A percentile compares a stretch with the other conserved stretches of the same genome.
Evolutionary conservation across 2,797 vertebrate genomes (phyloP).

Genomic region (Selene dorsalis): DNA sequence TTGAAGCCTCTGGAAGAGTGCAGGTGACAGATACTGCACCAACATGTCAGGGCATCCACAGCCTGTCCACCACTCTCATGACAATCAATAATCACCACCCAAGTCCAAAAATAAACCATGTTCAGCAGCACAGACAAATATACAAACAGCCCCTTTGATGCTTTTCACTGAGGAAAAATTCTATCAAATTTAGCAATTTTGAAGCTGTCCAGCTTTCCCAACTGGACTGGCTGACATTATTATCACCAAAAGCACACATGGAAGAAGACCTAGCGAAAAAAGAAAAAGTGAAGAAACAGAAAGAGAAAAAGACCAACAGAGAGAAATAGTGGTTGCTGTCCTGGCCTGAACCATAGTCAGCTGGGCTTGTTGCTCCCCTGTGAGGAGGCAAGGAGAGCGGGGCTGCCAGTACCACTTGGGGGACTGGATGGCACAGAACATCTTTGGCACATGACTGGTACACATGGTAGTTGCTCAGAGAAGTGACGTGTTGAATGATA

Average conservation of each 20-base stretch:
- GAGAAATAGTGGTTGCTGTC: slow-evolving; percentile 36
- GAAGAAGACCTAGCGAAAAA: neutral
- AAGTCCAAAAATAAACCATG: no score
- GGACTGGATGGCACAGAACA: neutral
- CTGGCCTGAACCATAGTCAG: slow-evolving; percentile 30
- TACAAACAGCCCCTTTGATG: neutral
- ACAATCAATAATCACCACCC: no score
- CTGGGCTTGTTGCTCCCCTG: slow-evolving; percentile 11
- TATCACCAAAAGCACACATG: neutral
- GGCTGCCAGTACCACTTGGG: slow-evolving; percentile 3
- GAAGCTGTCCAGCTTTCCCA: slow-evolving; percentile 4
- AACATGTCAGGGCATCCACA: no score
- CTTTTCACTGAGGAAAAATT: neutral
- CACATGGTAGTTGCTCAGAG: neutral
- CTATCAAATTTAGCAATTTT: slow-evolving; percentile 1
- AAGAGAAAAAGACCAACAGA: slow-evolving; percentile 4
- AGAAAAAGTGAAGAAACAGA: neutral
- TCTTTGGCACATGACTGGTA: neutral
- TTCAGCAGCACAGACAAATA: no score
- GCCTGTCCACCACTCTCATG: no score
- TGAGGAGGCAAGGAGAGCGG: neutral
- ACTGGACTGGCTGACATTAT: neutral
- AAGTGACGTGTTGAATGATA: neutral
- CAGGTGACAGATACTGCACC: no score
- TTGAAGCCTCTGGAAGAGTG: neutral